Conservation (phyloP, 2,797 vertebrate genomes). For the Hyperoplus immaculatus region DNA sequence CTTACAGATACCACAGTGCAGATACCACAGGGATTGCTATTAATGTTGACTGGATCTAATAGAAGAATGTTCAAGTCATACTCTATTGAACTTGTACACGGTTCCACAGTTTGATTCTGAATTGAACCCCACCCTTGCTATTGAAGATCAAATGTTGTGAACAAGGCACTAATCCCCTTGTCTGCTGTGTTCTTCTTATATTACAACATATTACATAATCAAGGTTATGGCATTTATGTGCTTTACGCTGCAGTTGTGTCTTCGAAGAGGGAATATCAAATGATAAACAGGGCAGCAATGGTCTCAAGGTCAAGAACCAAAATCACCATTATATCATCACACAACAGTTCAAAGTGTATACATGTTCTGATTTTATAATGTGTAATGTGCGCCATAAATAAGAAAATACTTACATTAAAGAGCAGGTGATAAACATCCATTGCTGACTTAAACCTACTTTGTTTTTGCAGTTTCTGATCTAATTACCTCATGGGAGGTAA, state of each 20-base stretch:
- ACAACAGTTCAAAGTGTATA: constrained; percentile 7
- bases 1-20: constrained; percentile 9
- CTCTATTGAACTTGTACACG: constrained; percentile 22
- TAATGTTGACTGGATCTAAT: constrained; percentile 26
- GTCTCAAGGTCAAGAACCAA: constrained; percentile 57
- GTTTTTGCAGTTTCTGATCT: constrained; percentile 77
- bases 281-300: constrained; percentile 53
- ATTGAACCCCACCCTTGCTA: constrained; percentile 19
- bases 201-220: constrained; percentile 74
- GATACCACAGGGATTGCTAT: neutral
- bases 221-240: constrained; percentile 71
- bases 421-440: constrained; percentile 38
- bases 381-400: constrained; percentile 6
- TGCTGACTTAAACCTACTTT: constrained; percentile 56
- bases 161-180: constrained; percentile 57
- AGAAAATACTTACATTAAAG: constrained; percentile 35
- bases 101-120: constrained; percentile 34
- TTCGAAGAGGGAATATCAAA: constrained; percentile 63
- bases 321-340: constrained; percentile 23
- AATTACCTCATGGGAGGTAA: constrained; percentile 55
- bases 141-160: constrained; percentile 46
- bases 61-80: constrained; percentile 23
- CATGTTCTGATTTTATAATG: constrained; percentile 28
- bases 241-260: constrained; percentile 55
- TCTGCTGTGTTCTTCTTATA: constrained; percentile 60